Conservation (phyloP, 2,888 invertebrate genomes). For the Andrena flavipes region DNA sequence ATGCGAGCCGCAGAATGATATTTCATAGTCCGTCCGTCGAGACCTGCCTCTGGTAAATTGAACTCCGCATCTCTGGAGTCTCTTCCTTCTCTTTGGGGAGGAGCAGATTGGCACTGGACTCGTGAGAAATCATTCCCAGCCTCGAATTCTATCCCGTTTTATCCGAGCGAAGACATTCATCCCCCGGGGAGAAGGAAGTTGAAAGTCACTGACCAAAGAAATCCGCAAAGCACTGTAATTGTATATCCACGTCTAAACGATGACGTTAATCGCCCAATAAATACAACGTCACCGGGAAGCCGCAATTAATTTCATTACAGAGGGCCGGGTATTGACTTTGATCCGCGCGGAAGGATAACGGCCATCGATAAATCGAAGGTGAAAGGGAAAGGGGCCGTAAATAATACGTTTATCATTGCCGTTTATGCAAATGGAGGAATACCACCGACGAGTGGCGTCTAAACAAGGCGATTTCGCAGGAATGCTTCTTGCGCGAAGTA, state of each 20-base stretch:
- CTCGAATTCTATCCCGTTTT: no score
- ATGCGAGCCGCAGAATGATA: background rate
- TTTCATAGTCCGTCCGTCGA: constrained; percentile 1
- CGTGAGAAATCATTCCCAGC: no score
- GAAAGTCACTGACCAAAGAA: constrained; percentile 23
- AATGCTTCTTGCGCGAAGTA: background rate
- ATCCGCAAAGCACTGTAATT: constrained; percentile 19
- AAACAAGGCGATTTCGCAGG: background rate
- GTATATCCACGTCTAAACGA: constrained; percentile 36
- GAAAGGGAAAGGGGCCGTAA: constrained; percentile 6
- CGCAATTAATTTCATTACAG: constrained; percentile 36
- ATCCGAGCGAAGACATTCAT: background rate
- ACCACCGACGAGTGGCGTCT: constrained; percentile 3
- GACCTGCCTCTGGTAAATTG: background rate
- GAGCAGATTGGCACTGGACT: no score
- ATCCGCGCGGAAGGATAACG: constrained; percentile 7
- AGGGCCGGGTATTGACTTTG: constrained; percentile 16
- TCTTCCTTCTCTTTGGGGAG: no score
- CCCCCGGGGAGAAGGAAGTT: background rate
- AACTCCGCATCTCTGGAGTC: background rate
- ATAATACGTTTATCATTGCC: constrained; percentile 8
- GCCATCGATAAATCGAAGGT: constrained; percentile 4
- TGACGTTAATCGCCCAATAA: constrained; percentile 45
- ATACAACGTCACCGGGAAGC: constrained; percentile 25
- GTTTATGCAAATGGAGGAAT: background rate